phyloP scores from a whole-genome alignment of 2,113 vertebrate genomes.

The Chrysemys picta region DNA sequence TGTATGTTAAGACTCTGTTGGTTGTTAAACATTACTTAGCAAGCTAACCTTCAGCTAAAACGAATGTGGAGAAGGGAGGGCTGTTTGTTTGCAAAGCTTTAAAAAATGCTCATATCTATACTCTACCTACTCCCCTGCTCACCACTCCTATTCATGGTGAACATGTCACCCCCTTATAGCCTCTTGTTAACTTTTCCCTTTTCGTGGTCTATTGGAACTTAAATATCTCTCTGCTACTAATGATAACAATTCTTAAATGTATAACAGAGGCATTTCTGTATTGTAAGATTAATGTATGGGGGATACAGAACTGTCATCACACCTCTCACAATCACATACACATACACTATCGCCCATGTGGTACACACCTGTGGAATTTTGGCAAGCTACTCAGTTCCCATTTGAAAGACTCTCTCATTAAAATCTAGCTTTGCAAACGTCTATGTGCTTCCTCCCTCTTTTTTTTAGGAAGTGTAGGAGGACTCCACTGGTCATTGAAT shows the following conservation, averaged over 20 bases:
- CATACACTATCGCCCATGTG: not conserved
- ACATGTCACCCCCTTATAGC: not conserved
- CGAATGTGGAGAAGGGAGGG: not conserved
- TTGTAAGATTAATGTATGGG: not conserved
- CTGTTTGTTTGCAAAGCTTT: not conserved
- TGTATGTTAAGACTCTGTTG: not conserved
- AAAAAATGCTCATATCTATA: not conserved
- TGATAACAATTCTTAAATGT: not conserved
- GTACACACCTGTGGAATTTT: not conserved
- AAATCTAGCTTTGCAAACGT: not conserved
- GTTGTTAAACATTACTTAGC: not conserved
- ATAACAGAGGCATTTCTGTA: not conserved
- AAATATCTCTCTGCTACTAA: not conserved
- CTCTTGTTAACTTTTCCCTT: not conserved
- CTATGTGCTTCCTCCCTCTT: accelerated
- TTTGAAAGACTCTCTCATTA: not conserved
- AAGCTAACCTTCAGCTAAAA: not conserved
- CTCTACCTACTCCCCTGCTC: not conserved
- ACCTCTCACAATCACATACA: not conserved
- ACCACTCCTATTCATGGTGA: not conserved
- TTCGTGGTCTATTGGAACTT: not conserved
- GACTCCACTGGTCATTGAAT: constrained; percentile 15
- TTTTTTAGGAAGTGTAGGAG: not conserved
- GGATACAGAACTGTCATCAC: not conserved
- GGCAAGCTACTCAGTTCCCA: not conserved